These are phyloP conservation scores for Lepus timidus DNA, from an alignment of 2,113 vertebrate genomes.

Conservation along the genomic window DNA sequence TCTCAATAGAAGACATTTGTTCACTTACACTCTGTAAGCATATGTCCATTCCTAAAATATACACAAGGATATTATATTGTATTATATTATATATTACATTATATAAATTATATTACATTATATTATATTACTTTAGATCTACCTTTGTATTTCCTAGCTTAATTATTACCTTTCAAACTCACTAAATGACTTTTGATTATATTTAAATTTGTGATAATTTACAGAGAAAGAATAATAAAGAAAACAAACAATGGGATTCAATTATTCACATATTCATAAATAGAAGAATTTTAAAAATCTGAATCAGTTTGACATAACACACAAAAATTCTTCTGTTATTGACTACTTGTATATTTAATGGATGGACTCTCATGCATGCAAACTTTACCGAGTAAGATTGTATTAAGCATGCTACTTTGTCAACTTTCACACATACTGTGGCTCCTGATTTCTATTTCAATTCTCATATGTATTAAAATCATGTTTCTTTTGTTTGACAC, in stretches of 20 bases:
- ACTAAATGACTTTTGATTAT: background rate
- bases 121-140: background rate
- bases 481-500: background rate
- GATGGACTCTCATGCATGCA: background rate
- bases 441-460: background rate
- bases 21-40: background rate
- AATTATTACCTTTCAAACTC: background rate
- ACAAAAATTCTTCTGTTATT: background rate
- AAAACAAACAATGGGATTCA: background rate
- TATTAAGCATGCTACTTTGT: background rate
- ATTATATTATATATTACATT: too few relatives aligned
- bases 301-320: background rate
- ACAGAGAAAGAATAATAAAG: background rate
- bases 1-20: background rate
- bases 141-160: background rate
- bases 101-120: too few relatives aligned
- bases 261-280: background rate
- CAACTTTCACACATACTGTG: background rate
- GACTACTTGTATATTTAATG: background rate
- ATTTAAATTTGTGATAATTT: background rate
- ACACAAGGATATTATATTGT: background rate
- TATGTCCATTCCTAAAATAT: background rate
- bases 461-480: background rate
- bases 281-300: background rate
- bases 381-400: background rate